Evolutionary conservation across 2,888 invertebrate genomes (phyloP).

Genomic region (Andrena marginata): DNA sequence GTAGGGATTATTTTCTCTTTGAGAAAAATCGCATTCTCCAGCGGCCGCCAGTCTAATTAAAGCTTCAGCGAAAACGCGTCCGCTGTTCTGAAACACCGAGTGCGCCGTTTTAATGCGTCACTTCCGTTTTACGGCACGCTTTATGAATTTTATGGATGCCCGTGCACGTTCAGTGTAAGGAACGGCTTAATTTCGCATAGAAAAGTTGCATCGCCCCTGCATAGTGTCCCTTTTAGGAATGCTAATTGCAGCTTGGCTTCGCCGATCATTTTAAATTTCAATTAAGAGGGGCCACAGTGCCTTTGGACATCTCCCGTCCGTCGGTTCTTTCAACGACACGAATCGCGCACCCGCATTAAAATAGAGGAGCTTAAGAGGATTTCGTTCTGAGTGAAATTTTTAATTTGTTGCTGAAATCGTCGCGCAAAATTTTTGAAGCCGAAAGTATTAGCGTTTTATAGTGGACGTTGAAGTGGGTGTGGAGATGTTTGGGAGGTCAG

Average conservation of each 20-base stretch:
- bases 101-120: slow-evolving; percentile 45
- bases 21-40: not conserved
- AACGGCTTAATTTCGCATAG: slow-evolving; percentile 48
- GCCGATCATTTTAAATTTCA: slow-evolving; percentile 11
- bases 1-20: slow-evolving; percentile 11
- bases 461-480: no score
- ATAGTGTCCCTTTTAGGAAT: slow-evolving; percentile 22
- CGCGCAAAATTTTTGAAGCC: no score
- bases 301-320: not conserved
- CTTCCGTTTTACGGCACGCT: slow-evolving; percentile 50
- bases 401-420: no score
- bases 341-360: no score
- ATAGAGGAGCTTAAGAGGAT: no score
- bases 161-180: slow-evolving; percentile 46
- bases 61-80: slow-evolving; percentile 23
- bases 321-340: no score
- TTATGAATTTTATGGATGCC: slow-evolving; percentile 52
- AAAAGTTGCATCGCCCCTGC: slow-evolving; percentile 33
- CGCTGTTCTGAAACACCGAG: slow-evolving; percentile 34
- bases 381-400: no score
- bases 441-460: no score
- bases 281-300: not conserved
- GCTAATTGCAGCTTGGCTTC: slow-evolving; percentile 27
- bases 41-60: slow-evolving; percentile 36
- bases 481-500: no score